Base-by-base conservation (phyloP, 2,888 invertebrate genomes). In the Phengaris arion region DNA sequence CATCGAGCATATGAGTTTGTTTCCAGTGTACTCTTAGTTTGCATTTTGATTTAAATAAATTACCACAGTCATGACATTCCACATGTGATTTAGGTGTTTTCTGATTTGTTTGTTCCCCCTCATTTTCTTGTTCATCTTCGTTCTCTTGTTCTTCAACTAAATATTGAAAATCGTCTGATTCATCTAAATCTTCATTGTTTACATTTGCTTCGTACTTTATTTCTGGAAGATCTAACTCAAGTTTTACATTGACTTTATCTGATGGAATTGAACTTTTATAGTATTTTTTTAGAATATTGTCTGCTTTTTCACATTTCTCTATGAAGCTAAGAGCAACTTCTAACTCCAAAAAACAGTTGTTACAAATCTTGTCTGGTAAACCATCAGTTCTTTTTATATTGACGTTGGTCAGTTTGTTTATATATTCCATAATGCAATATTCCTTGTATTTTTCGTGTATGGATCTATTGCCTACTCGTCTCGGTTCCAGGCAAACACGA, bases 351-450 rank as follows among this genome's bases (percentile, higher is more conserved):
- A 90, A 83, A 79, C 93, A 93, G 9, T 81, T 80, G 0, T 83
- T 81, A 78, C 93, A 93, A 79, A 93, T 91, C 78, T 79, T 84
- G 51, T 84, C 82, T 0, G 93, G 92, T n/a, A 90, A 82, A 0
- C 87, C 87, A 78, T 92, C 92, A 7, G 82, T 83, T 78, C 84
- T 74, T 55, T 80, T 82, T 75, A 93, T 90, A 64, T 84, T 80
- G 6, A 93, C 81, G 57, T 86, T 85, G 2, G 90, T 83, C 73
- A 93, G 80, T 9, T 82, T 82, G 76, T 85, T 86, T 35, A 93
- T 87, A 79, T 87, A 86, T 69, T 89, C 87, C 48, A 82, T 85
- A 77, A 92, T 81, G 2, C 83, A 78, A 74, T 78, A 82, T 79
- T 84, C 81, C 77, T 88, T 88, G 76, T 85, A 87, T 78, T 81